Conservation (phyloP, 2,113 vertebrate species). For the Dolichallabes microphthalmus region DNA sequence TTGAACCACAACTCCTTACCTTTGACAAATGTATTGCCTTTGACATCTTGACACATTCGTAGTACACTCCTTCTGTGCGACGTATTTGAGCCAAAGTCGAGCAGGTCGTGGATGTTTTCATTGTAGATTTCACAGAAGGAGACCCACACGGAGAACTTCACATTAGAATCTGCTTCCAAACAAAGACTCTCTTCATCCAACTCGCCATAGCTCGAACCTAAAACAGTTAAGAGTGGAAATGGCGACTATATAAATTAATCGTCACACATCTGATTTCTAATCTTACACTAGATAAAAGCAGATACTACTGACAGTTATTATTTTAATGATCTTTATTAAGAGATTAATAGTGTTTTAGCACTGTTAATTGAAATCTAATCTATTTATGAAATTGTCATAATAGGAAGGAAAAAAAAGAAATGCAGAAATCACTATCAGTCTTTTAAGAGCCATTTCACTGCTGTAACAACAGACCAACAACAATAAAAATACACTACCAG, state of each 20-base stretch:
- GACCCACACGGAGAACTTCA: conserved; percentile 90
- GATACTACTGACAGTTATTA: background rate
- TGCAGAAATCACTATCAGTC: background rate
- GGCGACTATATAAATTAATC: background rate
- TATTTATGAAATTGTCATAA: background rate
- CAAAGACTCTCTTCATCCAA: conserved; percentile 61
- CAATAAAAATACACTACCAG: no score
- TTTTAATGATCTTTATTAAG: no score
- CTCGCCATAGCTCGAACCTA: conserved; percentile 64
- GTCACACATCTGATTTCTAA: background rate
- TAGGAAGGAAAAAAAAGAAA: background rate
- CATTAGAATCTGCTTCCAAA: conserved; percentile 54
- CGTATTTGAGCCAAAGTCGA: conserved; percentile 72
- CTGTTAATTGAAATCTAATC: background rate
- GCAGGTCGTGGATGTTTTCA: conserved; percentile 89
- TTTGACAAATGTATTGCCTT: conserved; percentile 89
- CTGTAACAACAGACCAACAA: no score
- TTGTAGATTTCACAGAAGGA: conserved; percentile 99
- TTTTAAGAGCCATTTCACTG: background rate
- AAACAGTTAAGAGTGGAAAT: background rate
- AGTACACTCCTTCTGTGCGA: conserved; percentile 74
- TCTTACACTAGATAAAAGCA: background rate
- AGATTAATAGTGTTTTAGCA: background rate
- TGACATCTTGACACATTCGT: conserved; percentile 86
- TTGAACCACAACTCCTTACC: conserved; percentile 64